Percentiles rank a stretch among this genome's conserved stretches.
phyloP scores from a whole-genome alignment of 2,888 invertebrate genomes.

The Hoplodrina blanda region DNA sequence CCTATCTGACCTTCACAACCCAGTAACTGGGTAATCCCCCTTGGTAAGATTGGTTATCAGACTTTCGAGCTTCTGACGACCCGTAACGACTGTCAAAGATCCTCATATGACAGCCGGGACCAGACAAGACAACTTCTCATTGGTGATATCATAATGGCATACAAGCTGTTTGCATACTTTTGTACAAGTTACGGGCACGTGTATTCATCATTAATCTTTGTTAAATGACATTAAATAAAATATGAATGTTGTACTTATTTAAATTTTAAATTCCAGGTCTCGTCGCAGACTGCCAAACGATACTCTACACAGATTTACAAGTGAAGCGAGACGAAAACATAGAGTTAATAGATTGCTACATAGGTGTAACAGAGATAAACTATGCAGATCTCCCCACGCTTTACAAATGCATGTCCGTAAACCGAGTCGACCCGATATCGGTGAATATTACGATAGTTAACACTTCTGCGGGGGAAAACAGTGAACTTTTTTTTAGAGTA shows the following conservation, averaged over 20 bases:
- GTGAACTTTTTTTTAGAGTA: conserved; percentile 82
- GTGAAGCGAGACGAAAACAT: conserved; percentile 86
- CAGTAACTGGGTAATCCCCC: no score
- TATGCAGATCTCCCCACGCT: conserved; percentile 74
- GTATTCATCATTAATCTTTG: no score
- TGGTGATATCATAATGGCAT: no score
- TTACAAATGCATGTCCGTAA: conserved; percentile 89
- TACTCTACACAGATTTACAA: conserved; percentile 92
- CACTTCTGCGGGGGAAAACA: conserved; percentile 70
- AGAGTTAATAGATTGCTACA: conserved; percentile 79
- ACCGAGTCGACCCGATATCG: conserved; percentile 75
- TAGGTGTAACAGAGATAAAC: conserved; percentile 70
- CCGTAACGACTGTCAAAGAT: no score
- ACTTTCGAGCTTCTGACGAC: no score
- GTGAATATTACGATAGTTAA: conserved; percentile 83
- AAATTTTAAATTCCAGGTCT: conserved; percentile 90
- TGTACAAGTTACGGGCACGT: no score
- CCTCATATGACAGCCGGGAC: no score
- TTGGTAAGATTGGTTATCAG: no score
- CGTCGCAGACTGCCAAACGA: conserved; percentile 92
- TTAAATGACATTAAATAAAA: no score
- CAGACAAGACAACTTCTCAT: no score
- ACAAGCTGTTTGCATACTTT: no score
- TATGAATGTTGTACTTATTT: neutral
- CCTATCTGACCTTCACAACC: no score